Percentiles rank a stretch among this genome's conserved stretches.
Evolutionary conservation across 2,888 invertebrate genomes (phyloP).

Genomic region (Andricus curvator): DNA sequence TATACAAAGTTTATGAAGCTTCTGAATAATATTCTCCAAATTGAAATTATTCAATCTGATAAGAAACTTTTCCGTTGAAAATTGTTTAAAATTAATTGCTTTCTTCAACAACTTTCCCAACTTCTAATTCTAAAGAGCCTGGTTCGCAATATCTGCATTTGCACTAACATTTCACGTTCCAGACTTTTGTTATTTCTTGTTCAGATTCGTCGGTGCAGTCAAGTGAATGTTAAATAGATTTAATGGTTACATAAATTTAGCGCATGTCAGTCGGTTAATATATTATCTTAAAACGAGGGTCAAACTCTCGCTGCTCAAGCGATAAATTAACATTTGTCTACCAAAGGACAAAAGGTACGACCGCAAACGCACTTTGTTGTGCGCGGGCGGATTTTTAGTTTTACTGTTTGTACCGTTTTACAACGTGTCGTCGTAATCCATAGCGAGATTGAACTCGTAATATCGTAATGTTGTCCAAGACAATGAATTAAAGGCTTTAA

Average conservation of each 20-base stretch:
- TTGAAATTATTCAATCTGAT: too few species aligned
- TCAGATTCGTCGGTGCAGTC: not conserved
- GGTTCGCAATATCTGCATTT: too few species aligned
- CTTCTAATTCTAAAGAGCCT: too few species aligned
- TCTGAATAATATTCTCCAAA: too few species aligned
- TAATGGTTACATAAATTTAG: conserved; percentile 11
- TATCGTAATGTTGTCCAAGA: conserved; percentile 43
- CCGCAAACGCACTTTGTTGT: conserved; percentile 19
- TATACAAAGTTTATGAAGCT: too few species aligned
- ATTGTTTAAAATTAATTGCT: too few species aligned
- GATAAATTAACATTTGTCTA: conserved; percentile 26
- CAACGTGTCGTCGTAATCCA: conserved; percentile 51
- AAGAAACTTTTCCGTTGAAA: too few species aligned
- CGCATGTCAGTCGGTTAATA: conserved; percentile 5
- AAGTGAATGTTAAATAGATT: conserved; percentile 11
- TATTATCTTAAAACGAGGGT: conserved; percentile 7
- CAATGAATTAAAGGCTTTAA: conserved; percentile 51
- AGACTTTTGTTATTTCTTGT: not conserved
- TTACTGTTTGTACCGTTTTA: conserved; percentile 44
- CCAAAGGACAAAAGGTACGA: conserved; percentile 22
- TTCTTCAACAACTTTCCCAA: too few species aligned
- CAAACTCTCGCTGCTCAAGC: conserved; percentile 1
- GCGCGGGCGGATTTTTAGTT: conserved; percentile 43
- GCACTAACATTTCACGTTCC: too few species aligned
- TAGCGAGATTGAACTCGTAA: conserved; percentile 60